Evolutionary conservation across 2,888 invertebrate genomes (phyloP).

Genomic region (Cinara cedri): DNA sequence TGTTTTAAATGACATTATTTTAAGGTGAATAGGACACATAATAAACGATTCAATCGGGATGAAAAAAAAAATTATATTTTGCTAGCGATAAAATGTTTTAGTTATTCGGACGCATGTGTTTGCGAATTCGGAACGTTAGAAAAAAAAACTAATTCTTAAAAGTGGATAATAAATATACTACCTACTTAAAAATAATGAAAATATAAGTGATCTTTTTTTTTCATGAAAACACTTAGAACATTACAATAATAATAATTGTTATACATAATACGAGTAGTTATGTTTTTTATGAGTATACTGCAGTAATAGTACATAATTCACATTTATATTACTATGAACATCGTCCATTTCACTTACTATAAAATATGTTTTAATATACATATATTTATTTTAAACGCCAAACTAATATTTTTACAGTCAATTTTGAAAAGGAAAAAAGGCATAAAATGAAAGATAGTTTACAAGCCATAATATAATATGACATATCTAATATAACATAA

Average conservation of each 20-base stretch:
- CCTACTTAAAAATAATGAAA: slow-evolving; percentile 39
- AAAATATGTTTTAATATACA: background rate
- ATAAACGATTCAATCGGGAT: background rate
- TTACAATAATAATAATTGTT: slow-evolving; percentile 37
- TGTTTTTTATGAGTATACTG: background rate
- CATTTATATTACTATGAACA: background rate
- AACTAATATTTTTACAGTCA: background rate
- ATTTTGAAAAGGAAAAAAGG: too few relatives aligned
- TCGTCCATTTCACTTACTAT: background rate
- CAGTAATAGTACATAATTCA: background rate
- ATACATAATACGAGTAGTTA: background rate
- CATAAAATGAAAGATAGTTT: too few relatives aligned
- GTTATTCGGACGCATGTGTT: slow-evolving; percentile 31
- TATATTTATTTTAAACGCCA: background rate
- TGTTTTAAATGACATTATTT: slow-evolving; percentile 21
- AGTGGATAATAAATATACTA: slow-evolving; percentile 35
- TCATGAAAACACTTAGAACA: slow-evolving; percentile 7
- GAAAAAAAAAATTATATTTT: background rate
- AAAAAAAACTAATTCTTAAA: slow-evolving; percentile 53
- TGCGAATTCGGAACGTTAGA: background rate
- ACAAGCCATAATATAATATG: too few relatives aligned
- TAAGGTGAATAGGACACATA: background rate
- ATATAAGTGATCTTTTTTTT: background rate
- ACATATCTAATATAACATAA: too few relatives aligned
- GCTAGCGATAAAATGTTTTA: background rate